Evolutionary conservation across 2,113 vertebrate species (phyloP).

Genomic region (Pagrus major): DNA sequence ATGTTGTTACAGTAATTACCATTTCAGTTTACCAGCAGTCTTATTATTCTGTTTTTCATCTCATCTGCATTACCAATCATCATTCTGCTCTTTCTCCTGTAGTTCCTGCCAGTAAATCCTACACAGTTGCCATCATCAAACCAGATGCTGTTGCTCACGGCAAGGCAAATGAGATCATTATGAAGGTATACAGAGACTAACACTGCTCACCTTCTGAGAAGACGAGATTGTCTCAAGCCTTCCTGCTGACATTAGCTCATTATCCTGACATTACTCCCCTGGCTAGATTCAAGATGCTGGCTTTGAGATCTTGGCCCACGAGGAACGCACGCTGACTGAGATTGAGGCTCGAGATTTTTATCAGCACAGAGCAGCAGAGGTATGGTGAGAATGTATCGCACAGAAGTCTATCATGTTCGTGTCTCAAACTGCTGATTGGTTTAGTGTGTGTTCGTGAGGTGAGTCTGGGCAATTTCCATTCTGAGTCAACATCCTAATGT

Average conservation of each 20-base stretch:
- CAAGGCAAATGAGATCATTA: conserved; percentile 89
- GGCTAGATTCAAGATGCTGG: conserved; percentile 89
- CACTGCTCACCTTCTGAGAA: conserved; percentile 31
- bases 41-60: conserved; percentile 5
- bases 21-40: neutral
- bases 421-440: conserved; percentile 7
- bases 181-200: conserved; percentile 85
- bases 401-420: neutral
- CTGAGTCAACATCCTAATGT: conserved; percentile 32
- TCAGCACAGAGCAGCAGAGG: conserved; percentile 86
- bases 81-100: conserved; percentile 32
- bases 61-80: conserved; percentile 20
- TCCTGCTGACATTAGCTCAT: conserved; percentile 52
- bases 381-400: conserved; percentile 50
- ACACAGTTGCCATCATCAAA: conserved; percentile 90
- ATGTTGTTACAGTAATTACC: conserved; percentile 2
- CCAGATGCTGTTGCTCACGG: conserved; percentile 90
- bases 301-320: conserved; percentile 88
- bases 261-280: conserved; percentile 23
- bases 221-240: conserved; percentile 41
- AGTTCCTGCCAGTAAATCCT: conserved; percentile 85
- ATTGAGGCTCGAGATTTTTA: conserved; percentile 86
- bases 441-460: conserved; percentile 33
- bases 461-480: conserved; percentile 37
- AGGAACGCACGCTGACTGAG: conserved; percentile 85